Conservation (phyloP, 2,888 invertebrate species). For the Tipula lateralis region DNA sequence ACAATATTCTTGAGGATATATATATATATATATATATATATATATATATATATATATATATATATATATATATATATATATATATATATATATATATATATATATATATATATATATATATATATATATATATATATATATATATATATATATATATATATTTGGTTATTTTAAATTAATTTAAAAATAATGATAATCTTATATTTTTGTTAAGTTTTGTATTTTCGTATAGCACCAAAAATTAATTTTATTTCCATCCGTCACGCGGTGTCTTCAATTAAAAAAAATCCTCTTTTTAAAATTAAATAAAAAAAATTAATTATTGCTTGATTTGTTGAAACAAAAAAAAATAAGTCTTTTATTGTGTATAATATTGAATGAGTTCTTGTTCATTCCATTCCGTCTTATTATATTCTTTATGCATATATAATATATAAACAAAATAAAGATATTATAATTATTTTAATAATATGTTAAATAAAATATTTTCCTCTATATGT, state of each 20-base stretch:
- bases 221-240: conserved; percentile 12
- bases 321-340: background rate
- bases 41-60: too few relatives aligned
- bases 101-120: too few relatives aligned
- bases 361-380: background rate
- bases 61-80: too few relatives aligned
- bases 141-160: too few relatives aligned
- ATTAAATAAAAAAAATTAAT: background rate
- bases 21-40: too few relatives aligned
- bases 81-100: too few relatives aligned
- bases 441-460: background rate
- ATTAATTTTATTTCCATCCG: background rate
- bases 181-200: background rate
- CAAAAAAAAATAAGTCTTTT: conserved; percentile 4
- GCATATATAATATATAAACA: background rate
- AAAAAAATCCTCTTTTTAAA: background rate
- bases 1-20: background rate
- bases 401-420: background rate
- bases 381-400: background rate
- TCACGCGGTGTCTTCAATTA: background rate
- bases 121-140: too few relatives aligned
- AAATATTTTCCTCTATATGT: background rate
- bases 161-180: background rate
- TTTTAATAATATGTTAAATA: background rate
- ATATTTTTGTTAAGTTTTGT: background rate